Conservation (phyloP, 1,140 invertebrate species). For the Adelges cooleyi region DNA sequence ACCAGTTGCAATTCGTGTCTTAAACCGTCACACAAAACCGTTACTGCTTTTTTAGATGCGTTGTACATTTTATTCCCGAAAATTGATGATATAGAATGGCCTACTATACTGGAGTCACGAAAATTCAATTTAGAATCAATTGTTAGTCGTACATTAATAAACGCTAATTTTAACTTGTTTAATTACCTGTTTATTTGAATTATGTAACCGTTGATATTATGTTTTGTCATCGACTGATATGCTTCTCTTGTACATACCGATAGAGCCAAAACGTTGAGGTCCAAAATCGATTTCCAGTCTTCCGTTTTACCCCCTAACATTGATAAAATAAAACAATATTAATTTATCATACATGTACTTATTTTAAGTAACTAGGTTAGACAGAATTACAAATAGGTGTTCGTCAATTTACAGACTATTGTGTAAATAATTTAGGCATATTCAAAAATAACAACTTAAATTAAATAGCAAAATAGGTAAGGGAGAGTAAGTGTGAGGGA, state of each 20-base stretch:
- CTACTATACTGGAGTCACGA: conserved; percentile 35
- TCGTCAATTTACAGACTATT: too few species aligned
- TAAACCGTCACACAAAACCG: conserved; percentile 46
- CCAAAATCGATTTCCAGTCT: conserved; percentile 41
- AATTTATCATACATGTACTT: too few species aligned
- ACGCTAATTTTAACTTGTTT: too few species aligned
- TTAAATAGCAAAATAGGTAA: too few species aligned
- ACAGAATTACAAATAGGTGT: too few species aligned
- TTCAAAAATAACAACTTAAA: too few species aligned
- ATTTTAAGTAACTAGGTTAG: too few species aligned
- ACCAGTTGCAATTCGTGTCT: conserved; percentile 44
- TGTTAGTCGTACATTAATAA: too few species aligned
- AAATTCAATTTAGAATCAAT: too few species aligned
- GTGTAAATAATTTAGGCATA: too few species aligned
- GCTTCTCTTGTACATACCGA: conserved; percentile 45
- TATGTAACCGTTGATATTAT: conserved; percentile 47
- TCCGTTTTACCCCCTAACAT: conserved; percentile 37
- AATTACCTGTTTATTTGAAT: conserved; percentile 50
- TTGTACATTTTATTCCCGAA: conserved; percentile 43
- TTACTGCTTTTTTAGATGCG: conserved; percentile 48
- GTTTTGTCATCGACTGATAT: conserved; percentile 43
- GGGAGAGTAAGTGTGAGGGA: too few species aligned
- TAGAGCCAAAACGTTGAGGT: conserved; percentile 49
- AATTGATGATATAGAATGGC: conserved; percentile 32
- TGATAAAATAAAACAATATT: too few species aligned